phyloP scores from a whole-genome alignment of 1,140 invertebrate genomes.

The Pseudoatta argentina region DNA sequence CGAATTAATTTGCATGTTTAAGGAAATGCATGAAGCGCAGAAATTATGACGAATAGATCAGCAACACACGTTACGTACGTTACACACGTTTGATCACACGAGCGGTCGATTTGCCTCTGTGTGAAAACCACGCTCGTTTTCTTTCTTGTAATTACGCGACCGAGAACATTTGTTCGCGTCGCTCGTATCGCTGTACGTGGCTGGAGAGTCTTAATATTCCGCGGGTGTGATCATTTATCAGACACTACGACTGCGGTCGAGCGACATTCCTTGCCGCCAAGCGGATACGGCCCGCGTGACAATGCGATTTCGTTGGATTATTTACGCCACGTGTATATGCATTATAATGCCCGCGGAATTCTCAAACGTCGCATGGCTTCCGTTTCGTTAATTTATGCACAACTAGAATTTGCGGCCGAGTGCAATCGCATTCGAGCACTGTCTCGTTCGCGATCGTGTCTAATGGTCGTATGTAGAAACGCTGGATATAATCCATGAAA shows the following conservation, averaged over 20 bases:
- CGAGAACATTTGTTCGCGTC: conserved; percentile 71
- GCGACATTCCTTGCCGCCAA: conserved; percentile 66
- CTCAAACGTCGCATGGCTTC: conserved; percentile 15
- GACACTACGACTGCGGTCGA: conserved; percentile 52
- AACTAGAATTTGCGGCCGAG: neutral
- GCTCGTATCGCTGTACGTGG: conserved; percentile 63
- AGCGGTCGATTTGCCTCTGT: conserved; percentile 63
- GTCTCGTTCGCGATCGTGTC: neutral
- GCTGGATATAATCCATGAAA: neutral
- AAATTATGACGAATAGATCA: conserved; percentile 38
- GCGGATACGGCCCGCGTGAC: conserved; percentile 56
- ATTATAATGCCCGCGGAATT: conserved; percentile 21
- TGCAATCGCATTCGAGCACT: neutral
- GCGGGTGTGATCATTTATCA: conserved; percentile 71
- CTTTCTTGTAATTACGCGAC: conserved; percentile 55
- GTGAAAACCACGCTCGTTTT: conserved; percentile 52
- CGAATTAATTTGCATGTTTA: conserved; percentile 26
- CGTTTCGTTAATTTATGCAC: conserved; percentile 60
- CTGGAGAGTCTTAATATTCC: conserved; percentile 71
- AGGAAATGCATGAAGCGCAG: conserved; percentile 5
- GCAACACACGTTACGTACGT: neutral
- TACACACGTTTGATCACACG: neutral
- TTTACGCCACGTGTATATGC: conserved; percentile 4
- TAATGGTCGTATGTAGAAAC: neutral
- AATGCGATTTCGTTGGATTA: conserved; percentile 59